phyloP scores from a whole-genome alignment of 53 echinoderm and acorn worm species.

The Paelopatides confundens region DNA sequence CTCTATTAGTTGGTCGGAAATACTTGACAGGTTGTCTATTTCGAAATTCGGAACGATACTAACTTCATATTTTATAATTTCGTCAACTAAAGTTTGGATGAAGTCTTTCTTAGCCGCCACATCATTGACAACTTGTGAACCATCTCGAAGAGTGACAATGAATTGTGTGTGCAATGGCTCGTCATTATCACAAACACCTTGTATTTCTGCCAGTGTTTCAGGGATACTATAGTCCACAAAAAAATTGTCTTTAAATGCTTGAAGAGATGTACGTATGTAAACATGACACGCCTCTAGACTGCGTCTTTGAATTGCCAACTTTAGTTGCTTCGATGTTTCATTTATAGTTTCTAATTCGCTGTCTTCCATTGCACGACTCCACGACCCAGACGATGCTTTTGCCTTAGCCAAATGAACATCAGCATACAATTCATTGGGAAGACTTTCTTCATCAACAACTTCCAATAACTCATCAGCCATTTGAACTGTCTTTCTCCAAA shows the following conservation, averaged over 20 bases:
- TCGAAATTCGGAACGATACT: not conserved
- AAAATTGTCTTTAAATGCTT: not conserved
- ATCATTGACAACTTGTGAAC: not conserved
- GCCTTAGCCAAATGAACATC: slow-evolving; percentile 2
- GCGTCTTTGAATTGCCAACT: not conserved
- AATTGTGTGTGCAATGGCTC: not conserved
- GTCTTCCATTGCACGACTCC: too few species aligned
- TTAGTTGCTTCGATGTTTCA: not conserved
- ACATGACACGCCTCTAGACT: slow-evolving; percentile 5
- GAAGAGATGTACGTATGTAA: not conserved
- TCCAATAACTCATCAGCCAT: not conserved
- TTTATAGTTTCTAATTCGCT: not conserved
- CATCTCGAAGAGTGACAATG: not conserved
- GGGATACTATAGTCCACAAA: not conserved
- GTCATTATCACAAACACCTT: not conserved
- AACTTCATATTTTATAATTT: not conserved
- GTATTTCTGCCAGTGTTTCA: not conserved
- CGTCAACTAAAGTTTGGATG: not conserved
- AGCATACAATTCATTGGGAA: not conserved
- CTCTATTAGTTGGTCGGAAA: not conserved
- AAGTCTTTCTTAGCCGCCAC: not conserved
- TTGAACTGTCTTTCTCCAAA: not conserved
- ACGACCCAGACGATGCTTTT: not conserved
- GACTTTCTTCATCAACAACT: not conserved
- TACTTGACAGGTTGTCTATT: not conserved